A percentile compares a stretch with the other conserved stretches of the same genome.
Evolutionary conservation across 2,888 invertebrate genomes (phyloP).

Genomic region (Perithous albicinctus): DNA sequence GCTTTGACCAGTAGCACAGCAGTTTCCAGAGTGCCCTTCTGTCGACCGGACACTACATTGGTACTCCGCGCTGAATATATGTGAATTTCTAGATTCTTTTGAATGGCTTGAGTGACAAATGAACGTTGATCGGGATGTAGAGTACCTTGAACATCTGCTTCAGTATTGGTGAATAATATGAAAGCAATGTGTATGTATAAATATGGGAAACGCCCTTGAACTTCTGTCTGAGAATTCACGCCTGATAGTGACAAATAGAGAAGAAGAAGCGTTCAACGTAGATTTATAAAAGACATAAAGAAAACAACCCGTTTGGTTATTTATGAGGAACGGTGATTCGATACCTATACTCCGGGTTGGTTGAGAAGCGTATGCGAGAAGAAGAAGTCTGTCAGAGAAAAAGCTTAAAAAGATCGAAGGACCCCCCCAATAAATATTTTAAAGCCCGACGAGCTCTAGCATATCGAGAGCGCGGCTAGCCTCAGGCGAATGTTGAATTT

Average conservation of each 20-base stretch:
- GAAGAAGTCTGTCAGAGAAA: constrained; percentile 16
- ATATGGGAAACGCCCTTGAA: neutral
- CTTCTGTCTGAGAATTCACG: neutral
- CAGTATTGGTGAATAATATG: neutral
- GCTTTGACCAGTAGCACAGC: neutral
- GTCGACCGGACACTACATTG: neutral
- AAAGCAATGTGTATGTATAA: neutral
- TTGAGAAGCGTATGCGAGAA: neutral
- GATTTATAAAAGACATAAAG: neutral
- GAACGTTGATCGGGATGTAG: neutral
- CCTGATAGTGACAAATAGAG: neutral
- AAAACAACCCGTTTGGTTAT: constrained; percentile 24
- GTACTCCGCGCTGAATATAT: neutral
- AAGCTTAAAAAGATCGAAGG: constrained; percentile 46
- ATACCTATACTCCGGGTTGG: neutral
- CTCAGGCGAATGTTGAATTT: constrained; percentile 48
- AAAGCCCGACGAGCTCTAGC: constrained; percentile 53
- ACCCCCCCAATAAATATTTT: constrained; percentile 60
- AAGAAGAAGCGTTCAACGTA: neutral
- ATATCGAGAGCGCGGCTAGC: constrained; percentile 41
- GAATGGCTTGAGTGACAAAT: neutral
- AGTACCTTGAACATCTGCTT: neutral
- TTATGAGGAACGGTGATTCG: constrained; percentile 52
- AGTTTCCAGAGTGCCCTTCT: neutral
- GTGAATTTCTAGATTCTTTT: neutral